A percentile compares a stretch with the other conserved stretches of the same genome.
Evolutionary conservation across 2,797 vertebrate genomes (phyloP).

Genomic region (Bucorvus abyssinicus): DNA sequence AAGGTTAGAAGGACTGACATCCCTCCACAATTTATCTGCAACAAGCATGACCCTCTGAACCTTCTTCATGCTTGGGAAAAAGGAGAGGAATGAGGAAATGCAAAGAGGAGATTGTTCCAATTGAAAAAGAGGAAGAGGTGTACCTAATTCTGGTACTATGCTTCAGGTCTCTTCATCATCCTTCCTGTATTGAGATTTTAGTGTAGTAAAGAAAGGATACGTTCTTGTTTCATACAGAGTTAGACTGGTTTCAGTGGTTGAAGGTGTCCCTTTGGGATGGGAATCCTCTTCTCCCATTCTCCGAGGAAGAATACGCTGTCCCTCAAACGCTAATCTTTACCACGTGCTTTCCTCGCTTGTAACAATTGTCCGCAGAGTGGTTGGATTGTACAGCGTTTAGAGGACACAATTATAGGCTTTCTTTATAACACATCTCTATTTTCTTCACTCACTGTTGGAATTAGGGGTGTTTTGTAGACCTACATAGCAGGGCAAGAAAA

Average conservation of each 20-base stretch:
- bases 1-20: background rate
- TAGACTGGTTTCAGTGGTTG: background rate
- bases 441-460: background rate
- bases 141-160: background rate
- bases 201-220: background rate
- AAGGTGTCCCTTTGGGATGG: background rate
- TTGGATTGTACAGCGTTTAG: background rate
- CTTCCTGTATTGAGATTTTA: background rate
- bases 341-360: background rate
- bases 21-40: background rate
- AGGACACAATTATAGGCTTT: background rate
- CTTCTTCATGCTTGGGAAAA: background rate
- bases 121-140: background rate
- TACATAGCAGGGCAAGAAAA: background rate
- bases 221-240: background rate
- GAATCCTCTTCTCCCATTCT: background rate
- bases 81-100: background rate
- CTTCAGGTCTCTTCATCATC: background rate
- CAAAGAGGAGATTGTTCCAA: background rate
- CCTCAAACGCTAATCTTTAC: background rate
- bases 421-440: background rate
- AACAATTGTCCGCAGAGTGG: background rate
- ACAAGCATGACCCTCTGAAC: background rate
- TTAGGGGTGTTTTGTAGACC: background rate
- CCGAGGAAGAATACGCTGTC: background rate